Base-by-base conservation (phyloP, 2,113 vertebrate species). In the Phyllopteryx taeniolatus region DNA sequence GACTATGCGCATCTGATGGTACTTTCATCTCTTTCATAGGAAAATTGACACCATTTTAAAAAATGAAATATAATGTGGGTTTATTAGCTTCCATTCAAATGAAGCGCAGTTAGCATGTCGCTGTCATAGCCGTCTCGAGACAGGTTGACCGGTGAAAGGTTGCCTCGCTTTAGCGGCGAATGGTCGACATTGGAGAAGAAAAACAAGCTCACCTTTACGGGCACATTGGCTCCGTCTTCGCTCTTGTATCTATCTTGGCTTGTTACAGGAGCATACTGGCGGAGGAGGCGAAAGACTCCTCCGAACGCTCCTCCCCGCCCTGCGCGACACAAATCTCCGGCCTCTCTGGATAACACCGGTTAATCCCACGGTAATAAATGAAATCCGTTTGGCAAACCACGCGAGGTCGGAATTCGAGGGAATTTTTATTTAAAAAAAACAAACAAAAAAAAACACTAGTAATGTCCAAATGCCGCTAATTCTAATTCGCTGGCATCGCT, bases 231-330 rank as follows among this genome's bases (percentile, higher is more conserved):
- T 66, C 64, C 35, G 62, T 75, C 62, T 64, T 49, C 53, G 54
- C 57, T 57, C 14, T 5, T 31, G 8, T 27, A 1, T 72, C 75
- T 65, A 65, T 62, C 20, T 2, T 2, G 65, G 76, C 67, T 46
- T 54, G 78, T 72, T 85, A 87, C 71, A 72, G 35, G 14, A 66
- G 47, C 71, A 62, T 64, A 77, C 85, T 83, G 86, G 79, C 70
- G 31, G 31, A 33, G 59, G 27, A 17, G 27, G 15, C 59, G 22
- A 61, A 61, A 61, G 59, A 33, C 31, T 35, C 59, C 31, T 35
- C 31, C 59, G 53, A 67, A 71, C 81, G 79, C 87, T 89, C 89
- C 87, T 89, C 87, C 89, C 86, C 11, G 86, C n/a, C n/a, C 56
- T 73, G 8, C 22, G 72, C 71, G 43, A 74, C 63, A 64, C 89